These are phyloP conservation scores for Aphaenogaster rudis DNA, from an alignment of 1,140 invertebrate genomes.

Conservation along the genomic window DNA sequence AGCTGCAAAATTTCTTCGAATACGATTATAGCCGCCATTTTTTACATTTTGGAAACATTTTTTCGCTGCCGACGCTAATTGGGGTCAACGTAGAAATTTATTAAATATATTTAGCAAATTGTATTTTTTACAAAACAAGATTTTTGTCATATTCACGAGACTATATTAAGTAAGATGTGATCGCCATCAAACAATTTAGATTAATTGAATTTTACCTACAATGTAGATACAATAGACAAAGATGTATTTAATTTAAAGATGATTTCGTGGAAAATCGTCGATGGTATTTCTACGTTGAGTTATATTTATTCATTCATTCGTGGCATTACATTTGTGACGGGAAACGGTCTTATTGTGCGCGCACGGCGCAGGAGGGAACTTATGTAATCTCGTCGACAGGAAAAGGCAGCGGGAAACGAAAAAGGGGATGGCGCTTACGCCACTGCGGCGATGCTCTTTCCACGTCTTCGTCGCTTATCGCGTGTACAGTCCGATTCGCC, in stretches of 20 bases:
- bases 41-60: not conserved
- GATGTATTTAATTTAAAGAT: not conserved
- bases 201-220: not conserved
- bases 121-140: not conserved
- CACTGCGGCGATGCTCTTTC: conserved; percentile 79
- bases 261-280: not conserved
- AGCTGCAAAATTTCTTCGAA: conserved; percentile 1
- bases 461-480: conserved; percentile 79
- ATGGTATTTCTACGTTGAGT: conserved; percentile 29
- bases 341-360: conserved; percentile 58
- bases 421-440: conserved; percentile 74
- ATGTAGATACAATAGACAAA: not conserved
- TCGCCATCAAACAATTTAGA: not conserved
- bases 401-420: conserved; percentile 70
- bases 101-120: not conserved
- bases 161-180: not conserved
- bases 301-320: conserved; percentile 58
- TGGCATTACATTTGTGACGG: conserved; percentile 46
- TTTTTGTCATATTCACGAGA: not conserved
- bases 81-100: not conserved
- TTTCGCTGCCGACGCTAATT: not conserved
- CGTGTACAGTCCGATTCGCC: conserved; percentile 82
- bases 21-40: not conserved
- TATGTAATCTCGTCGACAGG: conserved; percentile 54
- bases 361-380: conserved; percentile 37